Base-by-base conservation (phyloP, 2,113 vertebrate genomes). In the Ploceus nigricollis region DNA sequence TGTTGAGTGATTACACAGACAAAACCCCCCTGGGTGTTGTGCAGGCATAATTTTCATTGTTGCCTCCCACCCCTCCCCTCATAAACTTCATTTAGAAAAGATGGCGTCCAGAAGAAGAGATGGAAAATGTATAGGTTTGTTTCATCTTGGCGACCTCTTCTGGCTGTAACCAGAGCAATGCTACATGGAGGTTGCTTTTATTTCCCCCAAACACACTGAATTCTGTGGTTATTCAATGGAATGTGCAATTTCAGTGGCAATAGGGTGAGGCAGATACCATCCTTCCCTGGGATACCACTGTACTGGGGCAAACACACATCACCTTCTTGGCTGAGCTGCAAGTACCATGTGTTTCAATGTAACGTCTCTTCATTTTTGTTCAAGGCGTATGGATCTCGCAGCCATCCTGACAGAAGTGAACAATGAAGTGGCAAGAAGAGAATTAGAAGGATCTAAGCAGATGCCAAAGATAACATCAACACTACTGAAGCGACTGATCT, bases 381-480 rank as follows among this genome's bases (percentile, higher is more conserved):
- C 76, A 68, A 97, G 97, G 1, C 6, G 2, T 0, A 1, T 13
- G 35, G 85, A 97, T 78, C 50, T 97, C 2, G 0, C 78, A 27
- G 15, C 82, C 69, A 96, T 97, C 92, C 91, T 97, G 85, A 96
- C 96, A 53, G 61, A 93, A 65, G 97, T 97, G 82, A 97, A 94
- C 78, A 53, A 66, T 11, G 88, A 94, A 53, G 85, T 97, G 50
- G 92, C 69, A 87, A 0, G 11, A 72, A 70, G 0, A 80, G 64
- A 84, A 13, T 54, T 96, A 31, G 18, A 7, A 2, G 71, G 78
- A 68, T 33, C 0, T 51, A 96, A 96, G 58, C 96, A 97, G 78
- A 96, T 97, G 94, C 94, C 96, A 58, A 77, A 95, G 83, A 94
- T 96, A 90, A 87, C 30, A 58, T 94, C 95, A 66, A 96, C 94